These are phyloP conservation scores for Ctena decussata DNA, from an alignment of 2,888 invertebrate species.

Conservation along the genomic window DNA sequence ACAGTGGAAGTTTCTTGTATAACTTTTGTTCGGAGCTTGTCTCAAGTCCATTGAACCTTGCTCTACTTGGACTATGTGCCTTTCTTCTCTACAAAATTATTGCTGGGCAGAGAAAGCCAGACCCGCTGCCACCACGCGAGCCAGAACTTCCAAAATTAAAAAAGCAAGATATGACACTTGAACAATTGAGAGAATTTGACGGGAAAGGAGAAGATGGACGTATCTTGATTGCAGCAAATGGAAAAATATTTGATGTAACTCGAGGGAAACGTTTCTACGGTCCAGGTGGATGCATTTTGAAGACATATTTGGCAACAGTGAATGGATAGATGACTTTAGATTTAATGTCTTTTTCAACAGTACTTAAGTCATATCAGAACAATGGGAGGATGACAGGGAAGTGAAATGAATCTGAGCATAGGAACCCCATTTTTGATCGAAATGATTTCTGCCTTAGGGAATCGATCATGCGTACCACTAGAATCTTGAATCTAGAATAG, in stretches of 20 bases:
- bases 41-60: conserved; percentile 91
- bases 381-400: too few species aligned
- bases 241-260: conserved; percentile 98
- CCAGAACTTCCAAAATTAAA: conserved; percentile 93
- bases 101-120: conserved; percentile 81
- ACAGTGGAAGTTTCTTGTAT: conserved; percentile 62
- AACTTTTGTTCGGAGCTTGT: conserved; percentile 89
- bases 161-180: conserved; percentile 94
- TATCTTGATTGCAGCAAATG: conserved; percentile 96
- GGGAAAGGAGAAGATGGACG: conserved; percentile 94
- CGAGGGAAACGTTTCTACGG: conserved; percentile 96
- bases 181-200: conserved; percentile 95
- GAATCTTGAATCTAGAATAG: too few species aligned
- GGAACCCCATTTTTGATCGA: too few species aligned
- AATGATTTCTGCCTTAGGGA: too few species aligned
- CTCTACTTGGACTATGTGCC: conserved; percentile 91
- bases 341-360: too few species aligned
- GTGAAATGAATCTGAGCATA: too few species aligned
- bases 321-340: too few species aligned
- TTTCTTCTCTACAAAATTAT: conserved; percentile 93
- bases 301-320: too few species aligned
- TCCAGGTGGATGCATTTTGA: too few species aligned
- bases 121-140: conserved; percentile 85
- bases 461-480: too few species aligned
- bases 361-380: too few species aligned